Evolutionary conservation across 92 coral and sea anemone genomes (phyloP).

Genomic region (Parazoanthus swiftii): DNA sequence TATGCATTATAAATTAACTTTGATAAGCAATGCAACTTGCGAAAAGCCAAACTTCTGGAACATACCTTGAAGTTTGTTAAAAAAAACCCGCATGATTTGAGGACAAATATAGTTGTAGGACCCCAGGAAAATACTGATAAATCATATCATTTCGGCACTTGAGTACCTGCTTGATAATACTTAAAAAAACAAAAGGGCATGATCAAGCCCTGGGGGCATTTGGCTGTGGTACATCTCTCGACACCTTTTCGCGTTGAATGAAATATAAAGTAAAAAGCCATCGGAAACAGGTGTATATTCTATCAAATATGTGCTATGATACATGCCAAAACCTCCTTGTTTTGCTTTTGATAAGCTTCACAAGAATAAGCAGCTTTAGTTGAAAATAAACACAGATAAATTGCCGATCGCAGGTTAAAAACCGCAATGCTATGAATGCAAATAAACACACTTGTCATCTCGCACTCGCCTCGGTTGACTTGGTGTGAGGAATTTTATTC

Average conservation of each 20-base stretch:
- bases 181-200: neutral
- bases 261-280: neutral
- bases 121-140: too few relatives aligned
- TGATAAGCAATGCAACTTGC: too few relatives aligned
- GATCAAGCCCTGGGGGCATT: neutral
- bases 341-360: neutral
- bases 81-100: too few relatives aligned
- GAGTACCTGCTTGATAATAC: neutral
- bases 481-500: neutral
- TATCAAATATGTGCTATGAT: neutral
- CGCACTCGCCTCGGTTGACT: neutral
- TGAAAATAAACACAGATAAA: neutral
- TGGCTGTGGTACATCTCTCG: neutral
- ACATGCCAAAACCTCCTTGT: slow-evolving; percentile 1
- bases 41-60: too few relatives aligned
- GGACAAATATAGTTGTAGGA: too few relatives aligned
- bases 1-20: too few relatives aligned
- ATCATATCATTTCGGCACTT: too few relatives aligned
- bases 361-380: neutral
- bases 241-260: neutral
- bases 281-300: slow-evolving; percentile 4
- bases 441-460: neutral
- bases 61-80: too few relatives aligned
- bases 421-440: neutral
- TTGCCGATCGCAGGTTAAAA: neutral